These are phyloP conservation scores for Rhea pennata DNA, from an alignment of 2,113 vertebrate species.

Conservation along the genomic window DNA sequence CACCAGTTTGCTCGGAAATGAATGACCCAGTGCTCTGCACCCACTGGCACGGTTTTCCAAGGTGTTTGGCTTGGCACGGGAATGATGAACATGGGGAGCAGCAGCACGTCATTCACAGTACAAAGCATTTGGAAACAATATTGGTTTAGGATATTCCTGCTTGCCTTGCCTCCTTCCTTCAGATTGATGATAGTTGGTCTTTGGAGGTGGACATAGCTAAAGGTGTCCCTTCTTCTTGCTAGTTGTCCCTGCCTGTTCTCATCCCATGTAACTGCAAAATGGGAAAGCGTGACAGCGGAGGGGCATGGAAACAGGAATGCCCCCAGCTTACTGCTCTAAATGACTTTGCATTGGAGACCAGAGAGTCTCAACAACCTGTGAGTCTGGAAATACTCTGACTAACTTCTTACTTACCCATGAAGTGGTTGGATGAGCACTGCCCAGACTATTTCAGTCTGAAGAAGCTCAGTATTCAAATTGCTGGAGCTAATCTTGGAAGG, in stretches of 20 bases:
- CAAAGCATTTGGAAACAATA: neutral
- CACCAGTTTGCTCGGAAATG: too few species aligned
- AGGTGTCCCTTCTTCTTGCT: neutral
- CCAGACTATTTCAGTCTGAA: neutral
- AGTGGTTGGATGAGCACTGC: neutral
- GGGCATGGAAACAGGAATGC: neutral
- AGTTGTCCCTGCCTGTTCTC: neutral
- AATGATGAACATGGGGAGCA: neutral
- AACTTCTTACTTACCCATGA: rapidly evolving
- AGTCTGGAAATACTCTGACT: rapidly evolving
- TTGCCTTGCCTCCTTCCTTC: neutral
- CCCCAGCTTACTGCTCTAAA: neutral
- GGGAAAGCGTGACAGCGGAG: neutral
- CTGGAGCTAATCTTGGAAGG: neutral
- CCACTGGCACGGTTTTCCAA: neutral
- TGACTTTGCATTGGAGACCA: neutral
- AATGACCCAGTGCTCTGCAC: neutral
- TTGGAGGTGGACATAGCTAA: neutral
- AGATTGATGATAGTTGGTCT: rapidly evolving
- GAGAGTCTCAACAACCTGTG: neutral
- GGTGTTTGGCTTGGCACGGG: neutral
- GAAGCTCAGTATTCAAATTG: neutral
- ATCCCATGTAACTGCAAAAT: neutral
- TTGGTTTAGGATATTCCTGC: neutral
- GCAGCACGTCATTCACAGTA: neutral